Evolutionary conservation across 2,113 vertebrate genomes (phyloP), one percentile per base, ranked within the genome.

Genomic region (Archilochus colubris): DNA sequence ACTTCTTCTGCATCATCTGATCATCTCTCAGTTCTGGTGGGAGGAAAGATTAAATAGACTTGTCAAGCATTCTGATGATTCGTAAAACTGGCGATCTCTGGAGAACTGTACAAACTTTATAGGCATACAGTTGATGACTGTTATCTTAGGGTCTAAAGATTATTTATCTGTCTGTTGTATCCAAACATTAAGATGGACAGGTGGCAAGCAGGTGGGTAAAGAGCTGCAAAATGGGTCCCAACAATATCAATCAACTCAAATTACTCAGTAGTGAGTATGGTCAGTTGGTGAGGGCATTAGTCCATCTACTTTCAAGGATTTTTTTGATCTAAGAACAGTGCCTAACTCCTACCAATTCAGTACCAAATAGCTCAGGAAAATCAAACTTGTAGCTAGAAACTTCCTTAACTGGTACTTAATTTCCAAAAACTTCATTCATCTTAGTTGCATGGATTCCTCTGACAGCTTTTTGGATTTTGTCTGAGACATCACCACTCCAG

Each of bases 261-360:
- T 38, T 58, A 54, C n/a, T 4, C 36, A 33, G 2, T 18, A 10
- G 2, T 58, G 9, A 85, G 14, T 40, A 44, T 0, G 4, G 1
- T 66, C 64, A 51, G 2, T 31, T 80, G 27, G 15, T 82, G 23
- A 76, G 3, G 7, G 2, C 10, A 7, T 36, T 66, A 61, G 4
- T 22, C 79, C n/a, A 40, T 14, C 7, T 28, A 27, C 6, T 87
- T 73, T 54, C 14, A 54, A 80, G 58, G 19, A 43, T 19, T 4
- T 36, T 86, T 74, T 82, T 73, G 28, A 51, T 22, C 20, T 33
- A 68, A 14, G 9, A 92, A 8, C 1, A 4, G 7, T 17, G 4
- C 55, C 38, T 78, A 76, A 57, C 22, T 89, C 64, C 24, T 55
- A 62, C 70, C 82, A 74, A 70, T 24, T 58, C 22, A 54, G 15